A percentile compares a stretch with the other conserved stretches of the same genome.
Conservation (phyloP, 2,888 invertebrate species). For the Eristalis tenax region DNA sequence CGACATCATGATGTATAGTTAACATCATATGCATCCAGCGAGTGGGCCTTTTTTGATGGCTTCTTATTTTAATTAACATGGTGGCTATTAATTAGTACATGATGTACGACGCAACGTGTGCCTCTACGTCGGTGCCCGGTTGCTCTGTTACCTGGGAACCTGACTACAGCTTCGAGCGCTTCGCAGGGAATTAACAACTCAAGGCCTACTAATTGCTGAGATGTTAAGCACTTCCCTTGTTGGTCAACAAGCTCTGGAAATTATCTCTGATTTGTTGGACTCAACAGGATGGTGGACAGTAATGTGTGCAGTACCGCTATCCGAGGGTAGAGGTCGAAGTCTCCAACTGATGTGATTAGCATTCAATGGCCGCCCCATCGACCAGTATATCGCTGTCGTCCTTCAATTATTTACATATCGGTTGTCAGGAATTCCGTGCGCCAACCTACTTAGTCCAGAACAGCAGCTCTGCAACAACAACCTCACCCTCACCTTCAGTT, state of each 20-base stretch:
- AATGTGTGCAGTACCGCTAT: background rate
- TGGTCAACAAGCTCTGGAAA: background rate
- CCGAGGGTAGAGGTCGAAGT: background rate
- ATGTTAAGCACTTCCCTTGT: slow-evolving; percentile 30
- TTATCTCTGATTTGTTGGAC: background rate
- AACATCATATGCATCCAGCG: slow-evolving; percentile 33
- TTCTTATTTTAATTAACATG: slow-evolving; percentile 71
- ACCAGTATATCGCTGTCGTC: background rate
- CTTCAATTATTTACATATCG: slow-evolving; percentile 46
- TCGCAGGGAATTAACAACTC: slow-evolving; percentile 35
- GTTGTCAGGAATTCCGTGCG: slow-evolving; percentile 47
- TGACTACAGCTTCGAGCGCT: background rate
- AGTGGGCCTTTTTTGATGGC: slow-evolving; percentile 64
- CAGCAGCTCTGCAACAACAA: slow-evolving; percentile 22
- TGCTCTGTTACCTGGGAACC: slow-evolving; percentile 30
- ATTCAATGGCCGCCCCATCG: slow-evolving; percentile 11
- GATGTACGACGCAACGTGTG: slow-evolving; percentile 31
- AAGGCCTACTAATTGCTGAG: slow-evolving; percentile 55
- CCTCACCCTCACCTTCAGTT: background rate
- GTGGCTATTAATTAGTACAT: slow-evolving; percentile 66
- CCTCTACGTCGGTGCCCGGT: slow-evolving; percentile 8
- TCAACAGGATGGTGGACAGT: background rate
- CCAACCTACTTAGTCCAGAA: slow-evolving; percentile 48
- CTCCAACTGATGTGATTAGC: slow-evolving; percentile 6
- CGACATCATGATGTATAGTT: slow-evolving; percentile 33